Conservation (phyloP, 2,797 vertebrate species). For the Sphenopsis melanotis region DNA sequence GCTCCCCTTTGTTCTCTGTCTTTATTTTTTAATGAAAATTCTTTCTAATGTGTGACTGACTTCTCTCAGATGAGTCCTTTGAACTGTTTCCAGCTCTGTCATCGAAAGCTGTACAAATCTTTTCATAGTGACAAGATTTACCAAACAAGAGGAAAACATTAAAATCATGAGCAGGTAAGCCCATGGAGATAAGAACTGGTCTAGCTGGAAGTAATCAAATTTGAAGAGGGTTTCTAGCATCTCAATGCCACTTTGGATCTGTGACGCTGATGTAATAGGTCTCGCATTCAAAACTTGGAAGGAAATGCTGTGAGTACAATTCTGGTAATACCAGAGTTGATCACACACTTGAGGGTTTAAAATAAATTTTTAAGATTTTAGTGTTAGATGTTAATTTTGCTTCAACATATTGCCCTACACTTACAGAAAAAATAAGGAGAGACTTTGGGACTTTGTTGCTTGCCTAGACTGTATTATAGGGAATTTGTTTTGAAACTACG, state of each 20-base stretch:
- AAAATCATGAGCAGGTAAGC: background rate
- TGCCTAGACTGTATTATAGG: background rate
- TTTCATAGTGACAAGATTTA: background rate
- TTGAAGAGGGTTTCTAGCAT: background rate
- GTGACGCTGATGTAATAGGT: background rate
- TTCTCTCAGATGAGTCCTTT: background rate
- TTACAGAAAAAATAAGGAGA: background rate
- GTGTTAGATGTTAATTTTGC: background rate
- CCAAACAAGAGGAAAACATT: background rate
- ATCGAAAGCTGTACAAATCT: background rate
- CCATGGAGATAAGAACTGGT: background rate
- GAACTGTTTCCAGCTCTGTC: background rate
- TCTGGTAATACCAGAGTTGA: background rate
- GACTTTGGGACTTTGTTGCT: background rate
- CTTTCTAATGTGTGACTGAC: background rate
- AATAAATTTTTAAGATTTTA: background rate
- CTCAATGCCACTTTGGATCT: background rate
- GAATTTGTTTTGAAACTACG: background rate
- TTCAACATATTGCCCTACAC: background rate
- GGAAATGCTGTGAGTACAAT: background rate
- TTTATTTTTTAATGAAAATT: background rate
- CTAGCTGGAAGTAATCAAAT: background rate
- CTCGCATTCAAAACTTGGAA: background rate
- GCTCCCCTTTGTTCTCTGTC: background rate
- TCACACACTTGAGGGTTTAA: background rate